phyloP scores from a whole-genome alignment of 2,888 invertebrate genomes.

The Oscheius sp. region DNA sequence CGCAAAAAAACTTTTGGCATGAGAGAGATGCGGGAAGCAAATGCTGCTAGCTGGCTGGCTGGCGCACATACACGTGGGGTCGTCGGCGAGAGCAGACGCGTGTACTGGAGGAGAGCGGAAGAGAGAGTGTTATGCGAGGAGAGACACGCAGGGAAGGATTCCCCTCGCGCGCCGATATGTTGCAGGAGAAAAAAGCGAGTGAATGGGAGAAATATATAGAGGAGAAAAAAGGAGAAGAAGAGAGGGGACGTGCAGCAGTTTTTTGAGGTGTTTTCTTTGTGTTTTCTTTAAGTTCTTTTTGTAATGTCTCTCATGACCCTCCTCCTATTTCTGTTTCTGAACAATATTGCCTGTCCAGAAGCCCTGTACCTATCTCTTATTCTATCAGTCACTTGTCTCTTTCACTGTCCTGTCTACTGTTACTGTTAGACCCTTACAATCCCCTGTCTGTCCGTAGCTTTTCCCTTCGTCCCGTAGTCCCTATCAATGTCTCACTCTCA shows the following conservation, averaged over 20 bases:
- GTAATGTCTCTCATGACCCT: too few species aligned
- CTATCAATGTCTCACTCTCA: too few species aligned
- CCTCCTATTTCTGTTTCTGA: too few species aligned
- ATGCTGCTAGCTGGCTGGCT: slow-evolving; percentile 10
- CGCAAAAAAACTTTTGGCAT: slow-evolving; percentile 28
- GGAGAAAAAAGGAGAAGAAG: slow-evolving; percentile 6
- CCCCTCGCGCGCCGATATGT: slow-evolving; percentile 41
- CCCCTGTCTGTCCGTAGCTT: too few species aligned
- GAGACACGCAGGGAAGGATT: slow-evolving; percentile 34
- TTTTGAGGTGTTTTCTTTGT: not conserved
- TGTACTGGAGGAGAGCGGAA: not conserved
- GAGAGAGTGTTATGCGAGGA: slow-evolving; percentile 9
- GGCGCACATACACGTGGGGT: slow-evolving; percentile 23
- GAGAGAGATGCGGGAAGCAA: slow-evolving; percentile 35
- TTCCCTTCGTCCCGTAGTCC: too few species aligned
- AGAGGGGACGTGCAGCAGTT: not conserved
- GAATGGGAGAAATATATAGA: not conserved
- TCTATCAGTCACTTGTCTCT: too few species aligned
- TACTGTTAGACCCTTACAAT: too few species aligned
- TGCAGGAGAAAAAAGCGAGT: slow-evolving; percentile 23
- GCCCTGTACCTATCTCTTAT: too few species aligned
- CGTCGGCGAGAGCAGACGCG: not conserved
- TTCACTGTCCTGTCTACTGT: too few species aligned
- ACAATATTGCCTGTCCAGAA: too few species aligned
- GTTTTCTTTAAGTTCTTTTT: too few species aligned